Evolutionary conservation across 1,140 invertebrate genomes (phyloP).

Genomic region (Trinorchestia longiramus): DNA sequence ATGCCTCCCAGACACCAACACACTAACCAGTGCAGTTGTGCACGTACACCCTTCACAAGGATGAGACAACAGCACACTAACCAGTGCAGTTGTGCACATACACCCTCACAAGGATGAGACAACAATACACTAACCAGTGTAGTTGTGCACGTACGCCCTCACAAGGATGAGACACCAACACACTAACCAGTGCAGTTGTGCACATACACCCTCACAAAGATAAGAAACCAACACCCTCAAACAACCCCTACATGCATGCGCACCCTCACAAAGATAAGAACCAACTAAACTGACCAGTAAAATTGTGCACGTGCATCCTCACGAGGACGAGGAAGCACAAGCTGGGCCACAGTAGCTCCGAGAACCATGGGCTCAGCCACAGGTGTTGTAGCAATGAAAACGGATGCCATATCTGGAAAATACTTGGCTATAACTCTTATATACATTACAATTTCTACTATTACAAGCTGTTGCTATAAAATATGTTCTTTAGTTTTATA

Average conservation of each 20-base stretch:
- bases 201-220: too few relatives aligned
- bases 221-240: too few relatives aligned
- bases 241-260: too few relatives aligned
- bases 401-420: slow-evolving; percentile 8
- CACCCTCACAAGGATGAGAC: neutral
- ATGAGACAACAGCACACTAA: neutral
- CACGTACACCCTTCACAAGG: too few relatives aligned
- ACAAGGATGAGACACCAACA: too few relatives aligned
- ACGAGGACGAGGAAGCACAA: slow-evolving; percentile 1
- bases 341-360: neutral
- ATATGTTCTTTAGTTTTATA: too few relatives aligned
- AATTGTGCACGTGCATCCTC: slow-evolving; percentile 15
- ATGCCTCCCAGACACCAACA: too few relatives aligned
- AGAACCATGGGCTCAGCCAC: neutral
- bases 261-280: too few relatives aligned
- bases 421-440: neutral
- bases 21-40: too few relatives aligned
- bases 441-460: too few relatives aligned
- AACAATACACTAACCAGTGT: neutral
- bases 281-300: too few relatives aligned
- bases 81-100: neutral
- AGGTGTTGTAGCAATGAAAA: neutral
- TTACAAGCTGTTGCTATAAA: too few relatives aligned
- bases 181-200: neutral
- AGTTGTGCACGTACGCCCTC: neutral